Base-by-base conservation (phyloP, 2,888 invertebrate species). In the Agrochola macilenta region DNA sequence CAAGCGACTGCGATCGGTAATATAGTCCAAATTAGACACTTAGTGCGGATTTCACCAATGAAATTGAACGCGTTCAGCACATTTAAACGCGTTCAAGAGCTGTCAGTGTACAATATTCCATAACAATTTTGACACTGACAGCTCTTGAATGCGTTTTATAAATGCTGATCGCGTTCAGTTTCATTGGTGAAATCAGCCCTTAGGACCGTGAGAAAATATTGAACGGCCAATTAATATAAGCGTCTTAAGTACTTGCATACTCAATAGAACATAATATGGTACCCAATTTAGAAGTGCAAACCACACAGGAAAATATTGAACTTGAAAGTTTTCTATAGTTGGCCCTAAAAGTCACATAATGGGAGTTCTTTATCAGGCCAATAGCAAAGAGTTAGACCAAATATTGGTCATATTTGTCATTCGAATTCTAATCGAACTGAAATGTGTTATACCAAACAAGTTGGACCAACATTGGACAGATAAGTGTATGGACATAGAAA, bases 401-500 rank as follows among this genome's bases (percentile, higher is more conserved):
- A 90, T 86, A 87, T 81, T 82, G 71, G 68, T 43, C 61, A 71
- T 82, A 76, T 85, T 87, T 81, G 84, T 82, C 72, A 76, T 82
- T 76, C 64, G 69, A 79, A 82, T 82, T 79, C 86, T 89, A 89
- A 90, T 89, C 89, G 88, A 86, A 86, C 83, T 83, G 85, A 91
- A 90, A 89, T 87, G 83, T 89, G 87, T 83, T 76, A 73, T 76
- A 76, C 64, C 77, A 86, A 88, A 88, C 82, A 85, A 76, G 88
- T 88, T 88, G 76, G 79, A 77, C 87, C 89, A 93, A 93, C 88
- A 92, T 85, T 83, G 78, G 76, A 79, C 77, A 86, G 92, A 94
- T 92, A 93, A 91, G 89, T 86, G 87, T 89, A 90, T 87, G 89
- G 89, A 90, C 83, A 84, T 77, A 88, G 87, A 89, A 90, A 87